Evolutionary conservation across 1,140 invertebrate genomes (phyloP).

Genomic region (Panagrolaimus sp.): DNA sequence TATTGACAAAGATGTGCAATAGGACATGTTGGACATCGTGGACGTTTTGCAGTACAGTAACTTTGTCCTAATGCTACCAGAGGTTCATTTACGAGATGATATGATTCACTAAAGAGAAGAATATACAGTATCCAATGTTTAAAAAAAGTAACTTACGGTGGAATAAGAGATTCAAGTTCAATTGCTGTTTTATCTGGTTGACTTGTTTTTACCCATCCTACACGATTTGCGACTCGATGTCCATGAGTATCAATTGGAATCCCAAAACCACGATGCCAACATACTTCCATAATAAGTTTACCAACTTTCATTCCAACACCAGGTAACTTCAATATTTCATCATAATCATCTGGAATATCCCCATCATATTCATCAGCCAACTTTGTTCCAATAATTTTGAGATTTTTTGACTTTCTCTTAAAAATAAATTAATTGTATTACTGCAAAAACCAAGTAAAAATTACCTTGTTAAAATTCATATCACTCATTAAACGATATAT

Average conservation of each 20-base stretch:
- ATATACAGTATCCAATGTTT: not conserved
- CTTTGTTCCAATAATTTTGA: not conserved
- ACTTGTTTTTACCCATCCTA: constrained; percentile 13
- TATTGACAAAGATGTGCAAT: not conserved
- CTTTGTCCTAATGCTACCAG: constrained; percentile 1
- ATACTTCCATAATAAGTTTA: constrained; percentile 7
- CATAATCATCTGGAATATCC: not conserved
- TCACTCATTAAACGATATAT: not conserved
- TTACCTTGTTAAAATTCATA: not conserved
- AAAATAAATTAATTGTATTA: not conserved
- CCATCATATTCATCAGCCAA: not conserved
- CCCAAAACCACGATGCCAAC: not conserved
- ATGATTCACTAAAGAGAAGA: no score
- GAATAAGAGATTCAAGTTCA: constrained; percentile 4
- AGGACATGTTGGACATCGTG: not conserved
- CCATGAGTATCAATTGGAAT: constrained; percentile 15
- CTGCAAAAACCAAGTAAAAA: not conserved
- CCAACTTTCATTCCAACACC: not conserved
- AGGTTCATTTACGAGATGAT: not conserved
- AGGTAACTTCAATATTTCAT: not conserved
- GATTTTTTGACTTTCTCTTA: not conserved
- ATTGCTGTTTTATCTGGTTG: not conserved
- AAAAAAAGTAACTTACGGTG: not conserved
- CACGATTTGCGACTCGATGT: constrained; percentile 5
- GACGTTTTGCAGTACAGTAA: not conserved